phyloP scores from a whole-genome alignment of 1,140 invertebrate genomes.

The Drosophila seguyi region DNA sequence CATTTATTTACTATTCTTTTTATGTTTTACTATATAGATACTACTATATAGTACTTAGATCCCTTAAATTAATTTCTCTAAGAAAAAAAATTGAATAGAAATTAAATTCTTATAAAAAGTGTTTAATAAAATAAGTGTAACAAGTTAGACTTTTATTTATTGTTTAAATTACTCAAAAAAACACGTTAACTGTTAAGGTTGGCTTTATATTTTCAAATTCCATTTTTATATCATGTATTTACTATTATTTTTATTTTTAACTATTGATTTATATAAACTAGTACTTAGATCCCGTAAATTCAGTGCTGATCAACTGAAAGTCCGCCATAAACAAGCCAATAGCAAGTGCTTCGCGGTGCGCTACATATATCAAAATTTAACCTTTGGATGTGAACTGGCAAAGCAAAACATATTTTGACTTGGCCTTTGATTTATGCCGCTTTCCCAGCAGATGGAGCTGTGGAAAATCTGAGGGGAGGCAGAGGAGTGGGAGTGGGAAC shows the following conservation, averaged over 20 bases:
- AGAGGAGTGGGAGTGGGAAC: not conserved
- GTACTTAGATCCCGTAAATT: not conserved
- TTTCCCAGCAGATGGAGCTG: conserved; percentile 9
- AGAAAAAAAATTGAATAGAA: too few relatives aligned
- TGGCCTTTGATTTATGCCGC: conserved; percentile 75
- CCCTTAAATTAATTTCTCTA: not conserved
- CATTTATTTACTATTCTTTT: not conserved
- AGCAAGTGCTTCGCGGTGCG: conserved; percentile 23
- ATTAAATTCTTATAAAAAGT: not conserved
- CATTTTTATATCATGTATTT: not conserved
- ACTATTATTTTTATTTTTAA: not conserved
- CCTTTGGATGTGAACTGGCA: conserved; percentile 41
- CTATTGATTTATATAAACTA: not conserved
- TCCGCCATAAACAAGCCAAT: conserved; percentile 38
- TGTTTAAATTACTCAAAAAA: not conserved
- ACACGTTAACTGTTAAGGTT: too few relatives aligned
- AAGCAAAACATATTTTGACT: conserved; percentile 80
- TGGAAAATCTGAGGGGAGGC: not conserved
- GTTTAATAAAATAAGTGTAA: not conserved
- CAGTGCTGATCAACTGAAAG: conserved; percentile 14
- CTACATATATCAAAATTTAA: conserved; percentile 44
- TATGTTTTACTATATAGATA: not conserved
- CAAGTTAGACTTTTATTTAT: not conserved
- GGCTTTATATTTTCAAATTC: not conserved
- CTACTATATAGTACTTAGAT: too few relatives aligned